phyloP scores from a whole-genome alignment of 2,888 invertebrate genomes.

The Resseliella maxima region DNA sequence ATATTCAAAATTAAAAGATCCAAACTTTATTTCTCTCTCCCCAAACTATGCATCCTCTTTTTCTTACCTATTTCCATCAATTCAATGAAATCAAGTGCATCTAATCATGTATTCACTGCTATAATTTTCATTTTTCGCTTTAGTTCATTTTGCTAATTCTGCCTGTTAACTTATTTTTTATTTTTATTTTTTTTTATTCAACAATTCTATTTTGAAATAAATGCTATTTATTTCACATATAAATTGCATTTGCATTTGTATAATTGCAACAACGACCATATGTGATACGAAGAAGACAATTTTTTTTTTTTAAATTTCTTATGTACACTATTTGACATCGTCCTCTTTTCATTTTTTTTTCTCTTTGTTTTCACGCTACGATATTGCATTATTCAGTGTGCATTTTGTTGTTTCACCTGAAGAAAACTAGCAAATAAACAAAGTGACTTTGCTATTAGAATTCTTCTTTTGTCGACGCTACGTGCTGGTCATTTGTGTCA shows the following conservation, averaged over 20 bases:
- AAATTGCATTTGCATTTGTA: background rate
- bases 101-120: background rate
- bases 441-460: constrained; percentile 28
- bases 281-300: background rate
- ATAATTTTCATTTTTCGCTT: background rate
- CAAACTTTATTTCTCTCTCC: background rate
- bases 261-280: background rate
- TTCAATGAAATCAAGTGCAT: background rate
- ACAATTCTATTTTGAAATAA: background rate
- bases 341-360: background rate
- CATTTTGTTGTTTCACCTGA: background rate
- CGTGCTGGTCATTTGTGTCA: constrained; percentile 53
- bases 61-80: background rate
- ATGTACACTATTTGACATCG: background rate
- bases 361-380: background rate
- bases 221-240: background rate
- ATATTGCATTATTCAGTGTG: constrained; percentile 24
- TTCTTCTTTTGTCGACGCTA: constrained; percentile 30
- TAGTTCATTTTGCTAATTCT: background rate
- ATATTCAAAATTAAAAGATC: background rate
- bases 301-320: background rate
- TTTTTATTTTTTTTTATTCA: background rate
- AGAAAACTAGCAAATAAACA: constrained; percentile 32
- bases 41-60: background rate
- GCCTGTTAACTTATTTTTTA: background rate